These are phyloP conservation scores for Smutsia gigantea DNA, from an alignment of 2,797 vertebrate genomes.

Conservation along the genomic window DNA sequence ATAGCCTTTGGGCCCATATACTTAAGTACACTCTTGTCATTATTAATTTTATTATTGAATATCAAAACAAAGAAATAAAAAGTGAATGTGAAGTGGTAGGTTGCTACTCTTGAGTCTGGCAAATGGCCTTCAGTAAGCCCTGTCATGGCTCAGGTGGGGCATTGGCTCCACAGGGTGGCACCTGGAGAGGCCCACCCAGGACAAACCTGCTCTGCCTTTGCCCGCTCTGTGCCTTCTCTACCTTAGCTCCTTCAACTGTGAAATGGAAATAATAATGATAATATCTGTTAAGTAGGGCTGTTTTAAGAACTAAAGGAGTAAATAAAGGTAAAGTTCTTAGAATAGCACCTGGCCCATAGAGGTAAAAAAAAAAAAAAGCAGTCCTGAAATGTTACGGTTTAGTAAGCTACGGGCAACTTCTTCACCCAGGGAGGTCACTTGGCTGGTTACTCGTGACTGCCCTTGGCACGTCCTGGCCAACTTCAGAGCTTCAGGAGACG, in stretches of 20 bases:
- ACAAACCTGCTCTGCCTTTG: neutral
- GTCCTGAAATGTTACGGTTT: neutral
- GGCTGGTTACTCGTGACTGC: neutral
- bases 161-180: accelerated
- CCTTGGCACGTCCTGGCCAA: neutral
- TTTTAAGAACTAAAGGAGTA: neutral
- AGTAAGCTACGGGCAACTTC: neutral
- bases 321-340: neutral
- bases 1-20: neutral
- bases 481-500: neutral
- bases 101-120: neutral
- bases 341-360: neutral
- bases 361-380: neutral
- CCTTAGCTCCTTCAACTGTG: neutral
- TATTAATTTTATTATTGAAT: neutral
- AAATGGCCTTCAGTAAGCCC: neutral
- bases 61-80: slow-evolving; percentile 22
- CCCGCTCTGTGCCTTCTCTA: neutral
- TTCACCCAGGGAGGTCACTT: neutral
- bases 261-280: neutral
- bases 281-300: neutral
- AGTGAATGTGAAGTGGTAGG: neutral
- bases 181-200: neutral
- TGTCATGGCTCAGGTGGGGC: accelerated
- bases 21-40: neutral